Percentiles rank a stretch among this genome's conserved stretches.
Evolutionary conservation across 1,140 invertebrate genomes (phyloP).

Genomic region (Piezodorus guildinii): DNA sequence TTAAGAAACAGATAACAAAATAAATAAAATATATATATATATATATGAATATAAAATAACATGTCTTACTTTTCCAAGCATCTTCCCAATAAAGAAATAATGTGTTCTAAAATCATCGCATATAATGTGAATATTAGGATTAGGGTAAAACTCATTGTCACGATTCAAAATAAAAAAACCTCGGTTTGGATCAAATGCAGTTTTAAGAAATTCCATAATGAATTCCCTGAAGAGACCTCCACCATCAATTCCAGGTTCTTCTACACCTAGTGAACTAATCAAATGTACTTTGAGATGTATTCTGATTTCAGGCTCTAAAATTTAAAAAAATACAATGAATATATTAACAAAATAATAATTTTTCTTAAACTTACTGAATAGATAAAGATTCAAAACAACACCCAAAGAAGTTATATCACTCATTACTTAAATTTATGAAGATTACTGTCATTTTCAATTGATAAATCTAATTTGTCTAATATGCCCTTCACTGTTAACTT

Average conservation of each 20-base stretch:
- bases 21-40: constrained; percentile 21
- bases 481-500: too few relatives aligned
- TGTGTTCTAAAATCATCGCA: constrained; percentile 78
- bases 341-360: too few relatives aligned
- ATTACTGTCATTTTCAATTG: too few relatives aligned
- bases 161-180: constrained; percentile 87
- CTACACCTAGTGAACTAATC: constrained; percentile 75
- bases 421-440: too few relatives aligned
- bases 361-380: too few relatives aligned
- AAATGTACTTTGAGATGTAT: constrained; percentile 78
- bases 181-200: constrained; percentile 91
- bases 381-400: too few relatives aligned
- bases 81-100: constrained; percentile 90
- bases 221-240: constrained; percentile 91
- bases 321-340: not conserved
- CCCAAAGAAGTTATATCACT: too few relatives aligned
- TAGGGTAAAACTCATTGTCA: constrained; percentile 90
- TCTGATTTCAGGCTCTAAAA: constrained; percentile 71
- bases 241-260: constrained; percentile 93
- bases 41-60: too few relatives aligned
- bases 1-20: not conserved
- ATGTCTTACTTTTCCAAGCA: constrained; percentile 74
- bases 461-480: too few relatives aligned
- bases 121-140: constrained; percentile 76
- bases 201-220: constrained; percentile 79